Percentiles rank a stretch among this genome's conserved stretches.
Evolutionary conservation across 2,797 vertebrate genomes (phyloP).

Genomic region (Enteromius unitaeniatus): DNA sequence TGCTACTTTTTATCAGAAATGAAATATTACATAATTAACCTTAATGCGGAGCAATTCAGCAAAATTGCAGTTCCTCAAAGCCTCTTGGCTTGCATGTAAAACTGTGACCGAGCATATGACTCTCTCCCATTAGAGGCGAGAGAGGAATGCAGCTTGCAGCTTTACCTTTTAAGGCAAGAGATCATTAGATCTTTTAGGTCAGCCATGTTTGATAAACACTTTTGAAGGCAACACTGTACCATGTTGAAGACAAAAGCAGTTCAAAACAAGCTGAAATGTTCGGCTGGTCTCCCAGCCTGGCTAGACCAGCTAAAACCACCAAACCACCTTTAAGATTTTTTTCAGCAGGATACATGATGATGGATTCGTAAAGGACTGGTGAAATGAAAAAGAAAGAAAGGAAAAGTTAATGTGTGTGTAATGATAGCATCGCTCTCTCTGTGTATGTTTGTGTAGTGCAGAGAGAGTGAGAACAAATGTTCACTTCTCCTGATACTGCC

Average conservation of each 20-base stretch:
- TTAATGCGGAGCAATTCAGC: slow-evolving; percentile 68
- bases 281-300: background rate
- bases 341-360: background rate
- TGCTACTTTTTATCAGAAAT: slow-evolving; percentile 68
- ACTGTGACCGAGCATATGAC: slow-evolving; percentile 44
- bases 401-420: background rate
- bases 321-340: background rate
- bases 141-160: slow-evolving; percentile 33
- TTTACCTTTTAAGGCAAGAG: slow-evolving; percentile 54
- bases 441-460: slow-evolving; percentile 30
- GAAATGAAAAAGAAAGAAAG: background rate
- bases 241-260: background rate
- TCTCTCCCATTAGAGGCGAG: slow-evolving; percentile 38
- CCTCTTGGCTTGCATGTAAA: slow-evolving; percentile 54
- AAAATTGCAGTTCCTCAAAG: slow-evolving; percentile 64
- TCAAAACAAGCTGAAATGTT: background rate
- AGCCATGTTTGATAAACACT: slow-evolving; percentile 41
- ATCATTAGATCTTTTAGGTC: slow-evolving; percentile 28
- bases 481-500: slow-evolving; percentile 8
- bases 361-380: background rate
- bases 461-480: slow-evolving; percentile 40
- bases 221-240: slow-evolving; percentile 29
- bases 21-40: slow-evolving; percentile 74
- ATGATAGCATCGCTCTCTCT: background rate
- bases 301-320: background rate